These are phyloP conservation scores for Sebastes minor DNA, from an alignment of 2,797 vertebrate species.

Conservation along the genomic window DNA sequence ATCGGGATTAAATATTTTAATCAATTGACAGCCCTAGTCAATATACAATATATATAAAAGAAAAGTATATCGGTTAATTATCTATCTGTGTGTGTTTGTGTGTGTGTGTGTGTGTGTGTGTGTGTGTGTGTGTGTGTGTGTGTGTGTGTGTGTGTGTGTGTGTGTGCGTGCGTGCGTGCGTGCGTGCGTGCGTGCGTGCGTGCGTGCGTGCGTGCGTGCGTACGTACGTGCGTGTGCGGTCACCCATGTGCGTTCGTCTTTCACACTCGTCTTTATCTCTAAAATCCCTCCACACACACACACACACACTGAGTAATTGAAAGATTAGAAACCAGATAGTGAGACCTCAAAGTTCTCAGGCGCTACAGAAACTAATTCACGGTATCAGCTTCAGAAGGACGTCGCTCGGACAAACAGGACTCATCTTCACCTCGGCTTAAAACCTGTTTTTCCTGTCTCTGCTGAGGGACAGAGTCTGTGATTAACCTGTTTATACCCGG, in stretches of 20 bases:
- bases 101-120: not conserved
- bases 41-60: not conserved
- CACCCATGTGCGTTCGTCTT: not conserved
- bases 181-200: not conserved
- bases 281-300: slow-evolving; percentile 24
- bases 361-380: slow-evolving; percentile 33
- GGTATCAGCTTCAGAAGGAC: slow-evolving; percentile 49
- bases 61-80: not conserved
- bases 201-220: no score
- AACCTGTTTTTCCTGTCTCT: not conserved
- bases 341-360: slow-evolving; percentile 31
- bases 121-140: no score
- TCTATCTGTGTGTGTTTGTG: not conserved
- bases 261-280: slow-evolving; percentile 15
- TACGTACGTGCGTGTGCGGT: not conserved
- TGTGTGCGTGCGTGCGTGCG: not conserved
- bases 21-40: not conserved
- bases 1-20: no score
- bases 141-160: not conserved
- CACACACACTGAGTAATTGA: slow-evolving; percentile 51
- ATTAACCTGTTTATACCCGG: slow-evolving; percentile 40
- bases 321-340: slow-evolving; percentile 58
- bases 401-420: slow-evolving; percentile 7
- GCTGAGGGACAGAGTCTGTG: not conserved
- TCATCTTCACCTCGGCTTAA: slow-evolving; percentile 8